Base-by-base conservation (phyloP, 2,888 invertebrate genomes). In the Drosophila aldrichi region DNA sequence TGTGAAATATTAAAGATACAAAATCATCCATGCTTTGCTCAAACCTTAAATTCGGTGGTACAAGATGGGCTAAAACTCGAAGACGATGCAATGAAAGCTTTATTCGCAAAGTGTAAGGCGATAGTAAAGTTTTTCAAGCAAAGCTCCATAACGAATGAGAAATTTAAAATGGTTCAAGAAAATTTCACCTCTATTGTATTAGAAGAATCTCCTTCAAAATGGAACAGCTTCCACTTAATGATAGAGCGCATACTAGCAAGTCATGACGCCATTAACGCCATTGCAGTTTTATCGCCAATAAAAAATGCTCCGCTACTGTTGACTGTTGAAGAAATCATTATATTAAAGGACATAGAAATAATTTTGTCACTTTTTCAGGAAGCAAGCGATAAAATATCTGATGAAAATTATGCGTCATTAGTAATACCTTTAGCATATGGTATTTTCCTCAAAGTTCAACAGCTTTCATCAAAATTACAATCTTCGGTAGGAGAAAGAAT, bases 391-490 rank as follows among this genome's bases (percentile, higher is more conserved):
- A 59, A 59, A 59, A 36, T 32, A 22, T 44, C 12, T 43, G 32
- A 34, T 32, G 40, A 48, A 43, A 66, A 60, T n/a, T 61, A 58
- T 18, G 62, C 67, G 3, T 67, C 62, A 20, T 16, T 57, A 14
- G 57, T 64, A 51, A 56, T 61, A 44, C 61, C 51, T 20, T 29
- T 51, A 49, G 29, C 41, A 70, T 60, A 61, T 56, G 60, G 54
- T 49, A 38, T 61, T 41, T 41, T 32, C 22, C 70, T 56, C 3
- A 46, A 65, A 65, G n/a, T 60, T 12, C 18, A 32, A 6, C 18
- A 29, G 18, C 29, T 48, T 18, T 32, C 32, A 59, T 36, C 57
- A n/a, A 14, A 56, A 14, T 41, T 67, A 40, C 14, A 51, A 56
- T 59, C 62, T 49, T 6, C 18, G n/a, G n/a, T n/a, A 34, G 64